A percentile compares a stretch with the other conserved stretches of the same genome.
These are phyloP conservation scores for Lochmaea capreae DNA, from an alignment of 2,888 invertebrate genomes.

Conservation along the genomic window DNA sequence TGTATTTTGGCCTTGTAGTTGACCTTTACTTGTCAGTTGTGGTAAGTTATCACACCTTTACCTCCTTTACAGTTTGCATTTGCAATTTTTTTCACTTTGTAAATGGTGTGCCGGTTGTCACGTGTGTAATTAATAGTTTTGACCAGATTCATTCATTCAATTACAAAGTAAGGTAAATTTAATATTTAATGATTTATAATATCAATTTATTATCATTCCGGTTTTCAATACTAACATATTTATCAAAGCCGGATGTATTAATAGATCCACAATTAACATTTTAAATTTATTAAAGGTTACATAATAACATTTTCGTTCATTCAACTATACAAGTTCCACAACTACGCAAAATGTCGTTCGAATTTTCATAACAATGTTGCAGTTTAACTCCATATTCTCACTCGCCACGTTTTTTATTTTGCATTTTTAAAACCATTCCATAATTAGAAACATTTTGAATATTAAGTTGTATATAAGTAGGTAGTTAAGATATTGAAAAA, in stretches of 20 bases:
- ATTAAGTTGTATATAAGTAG: too few species aligned
- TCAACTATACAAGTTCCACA: neutral
- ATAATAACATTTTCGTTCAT: neutral
- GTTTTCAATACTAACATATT: neutral
- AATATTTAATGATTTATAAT: neutral
- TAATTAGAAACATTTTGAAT: too few species aligned
- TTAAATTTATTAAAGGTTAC: neutral
- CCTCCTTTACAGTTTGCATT: neutral
- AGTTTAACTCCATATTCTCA: neutral
- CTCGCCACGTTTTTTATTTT: neutral
- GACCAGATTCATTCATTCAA: neutral
- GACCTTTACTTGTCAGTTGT: constrained; percentile 3
- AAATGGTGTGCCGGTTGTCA: constrained; percentile 4
- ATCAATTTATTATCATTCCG: neutral
- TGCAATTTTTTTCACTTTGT: neutral
- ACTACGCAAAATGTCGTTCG: neutral
- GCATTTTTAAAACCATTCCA: too few species aligned
- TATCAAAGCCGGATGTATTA: neutral
- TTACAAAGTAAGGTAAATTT: neutral
- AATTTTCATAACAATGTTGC: neutral
- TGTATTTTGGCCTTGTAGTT: constrained; percentile 5
- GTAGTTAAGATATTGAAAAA: too few species aligned
- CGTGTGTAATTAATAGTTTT: constrained; percentile 1
- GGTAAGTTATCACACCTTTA: neutral
- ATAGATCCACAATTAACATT: neutral